These are phyloP conservation scores for Tetraodon nigroviridis DNA, from an alignment of 2,113 vertebrate species.

Conservation along the genomic window DNA sequence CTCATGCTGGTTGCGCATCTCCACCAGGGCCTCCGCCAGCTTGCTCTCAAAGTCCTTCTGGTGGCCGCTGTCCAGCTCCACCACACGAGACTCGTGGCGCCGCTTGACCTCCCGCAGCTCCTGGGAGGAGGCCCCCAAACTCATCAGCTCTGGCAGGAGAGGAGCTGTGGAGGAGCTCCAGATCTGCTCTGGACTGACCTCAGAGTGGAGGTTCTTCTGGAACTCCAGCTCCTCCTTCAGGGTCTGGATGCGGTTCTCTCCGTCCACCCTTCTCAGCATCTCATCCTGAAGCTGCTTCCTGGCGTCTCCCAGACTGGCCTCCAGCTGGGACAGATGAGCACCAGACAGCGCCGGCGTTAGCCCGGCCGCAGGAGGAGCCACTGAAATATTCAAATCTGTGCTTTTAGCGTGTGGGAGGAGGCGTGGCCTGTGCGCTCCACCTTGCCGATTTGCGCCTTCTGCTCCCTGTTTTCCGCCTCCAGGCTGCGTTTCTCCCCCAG, in stretches of 20 bases:
- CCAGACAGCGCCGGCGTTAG: neutral
- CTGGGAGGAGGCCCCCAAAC: conserved; percentile 49
- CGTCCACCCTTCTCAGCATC: conserved; percentile 87
- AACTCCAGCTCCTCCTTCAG: conserved; percentile 91
- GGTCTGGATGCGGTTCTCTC: conserved; percentile 89
- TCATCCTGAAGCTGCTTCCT: conserved; percentile 93
- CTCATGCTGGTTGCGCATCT: conserved; percentile 82
- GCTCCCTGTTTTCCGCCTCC: conserved; percentile 81
- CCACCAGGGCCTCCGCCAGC: conserved; percentile 79
- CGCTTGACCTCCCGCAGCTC: conserved; percentile 84
- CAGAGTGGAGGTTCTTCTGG: conserved; percentile 85
- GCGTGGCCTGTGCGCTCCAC: too few species aligned
- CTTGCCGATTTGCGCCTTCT: conserved; percentile 83
- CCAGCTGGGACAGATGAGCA: conserved; percentile 69
- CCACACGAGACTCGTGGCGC: conserved; percentile 83
- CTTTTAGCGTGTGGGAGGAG: too few species aligned
- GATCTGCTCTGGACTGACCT: conserved; percentile 68
- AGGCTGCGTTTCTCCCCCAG: conserved; percentile 86
- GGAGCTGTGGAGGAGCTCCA: too few species aligned
- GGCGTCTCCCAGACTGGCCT: conserved; percentile 75
- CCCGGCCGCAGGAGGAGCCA: too few species aligned
- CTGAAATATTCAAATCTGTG: too few species aligned
- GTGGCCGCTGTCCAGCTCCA: conserved; percentile 85
- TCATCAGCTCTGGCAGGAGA: neutral
- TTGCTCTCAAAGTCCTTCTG: conserved; percentile 87